phyloP scores from a whole-genome alignment of 2,797 vertebrate species.

The Falco peregrinus region DNA sequence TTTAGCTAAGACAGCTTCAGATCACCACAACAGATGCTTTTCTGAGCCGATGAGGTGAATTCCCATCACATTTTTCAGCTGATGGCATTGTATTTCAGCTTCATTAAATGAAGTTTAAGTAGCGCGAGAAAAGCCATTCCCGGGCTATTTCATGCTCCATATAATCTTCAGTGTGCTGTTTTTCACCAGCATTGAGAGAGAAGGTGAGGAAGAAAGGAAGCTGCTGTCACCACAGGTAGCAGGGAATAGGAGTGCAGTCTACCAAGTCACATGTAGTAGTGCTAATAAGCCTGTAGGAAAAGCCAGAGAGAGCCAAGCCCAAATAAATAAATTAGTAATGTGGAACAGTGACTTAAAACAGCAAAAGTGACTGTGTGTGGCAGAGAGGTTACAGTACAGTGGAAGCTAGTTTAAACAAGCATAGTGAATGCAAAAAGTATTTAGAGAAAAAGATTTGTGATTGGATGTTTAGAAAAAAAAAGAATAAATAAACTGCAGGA shows the following conservation, averaged over 20 bases:
- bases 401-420: background rate
- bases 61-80: constrained; percentile 62
- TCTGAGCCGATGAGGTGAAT: constrained; percentile 38
- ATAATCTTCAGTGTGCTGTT: constrained; percentile 49
- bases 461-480: background rate
- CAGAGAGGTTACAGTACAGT: background rate
- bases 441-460: background rate
- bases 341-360: background rate
- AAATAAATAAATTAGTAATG: background rate
- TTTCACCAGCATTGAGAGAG: constrained; percentile 20
- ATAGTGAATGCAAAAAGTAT: background rate
- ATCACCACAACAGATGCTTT: constrained; percentile 55
- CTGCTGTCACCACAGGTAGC: constrained; percentile 8
- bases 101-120: constrained; percentile 73
- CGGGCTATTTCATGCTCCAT: constrained; percentile 71
- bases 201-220: constrained; percentile 13
- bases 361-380: background rate
- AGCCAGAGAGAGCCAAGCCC: background rate
- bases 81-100: constrained; percentile 67
- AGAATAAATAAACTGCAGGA: background rate
- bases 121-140: constrained; percentile 55
- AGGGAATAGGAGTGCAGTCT: background rate
- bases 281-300: background rate
- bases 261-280: background rate
- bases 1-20: constrained; percentile 26